Evolutionary conservation across 1,140 invertebrate genomes (phyloP).

Genomic region (Aradophagus sp.): DNA sequence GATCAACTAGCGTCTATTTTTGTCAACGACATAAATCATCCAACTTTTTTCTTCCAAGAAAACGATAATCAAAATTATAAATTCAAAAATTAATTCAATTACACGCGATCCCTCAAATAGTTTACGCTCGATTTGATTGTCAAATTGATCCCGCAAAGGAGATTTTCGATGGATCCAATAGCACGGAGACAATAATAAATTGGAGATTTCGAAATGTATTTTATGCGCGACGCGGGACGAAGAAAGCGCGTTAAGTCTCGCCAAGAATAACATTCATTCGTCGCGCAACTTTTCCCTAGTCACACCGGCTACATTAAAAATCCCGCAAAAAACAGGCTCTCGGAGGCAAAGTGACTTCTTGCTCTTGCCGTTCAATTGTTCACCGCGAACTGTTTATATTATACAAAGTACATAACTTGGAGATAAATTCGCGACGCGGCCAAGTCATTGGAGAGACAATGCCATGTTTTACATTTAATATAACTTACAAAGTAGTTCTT

Average conservation of each 20-base stretch:
- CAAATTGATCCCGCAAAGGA: no score
- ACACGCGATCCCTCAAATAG: no score
- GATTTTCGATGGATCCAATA: constrained; percentile 17
- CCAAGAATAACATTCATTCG: constrained; percentile 42
- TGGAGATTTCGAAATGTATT: constrained; percentile 21
- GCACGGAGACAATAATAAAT: constrained; percentile 32
- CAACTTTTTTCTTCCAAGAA: no score
- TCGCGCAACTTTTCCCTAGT: constrained; percentile 11
- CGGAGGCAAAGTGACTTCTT: constrained; percentile 1
- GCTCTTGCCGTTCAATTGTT: constrained; percentile 35
- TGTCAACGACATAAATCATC: no score
- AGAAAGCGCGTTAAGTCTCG: constrained; percentile 25
- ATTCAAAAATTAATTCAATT: no score
- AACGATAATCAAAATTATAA: no score
- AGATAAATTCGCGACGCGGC: constrained; percentile 25
- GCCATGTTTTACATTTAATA: constrained; percentile 52
- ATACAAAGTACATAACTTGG: constrained; percentile 36
- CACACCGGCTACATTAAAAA: constrained; percentile 15
- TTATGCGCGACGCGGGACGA: constrained; percentile 15
- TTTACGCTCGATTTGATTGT: no score
- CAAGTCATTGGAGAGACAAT: constrained; percentile 42
- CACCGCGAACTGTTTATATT: constrained; percentile 25
- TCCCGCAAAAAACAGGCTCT: constrained; percentile 12
- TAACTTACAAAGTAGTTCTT: constrained; percentile 45
- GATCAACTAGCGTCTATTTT: no score